These are phyloP conservation scores for Trichogramma evanescens DNA, from an alignment of 2,888 invertebrate species.

Conservation along the genomic window DNA sequence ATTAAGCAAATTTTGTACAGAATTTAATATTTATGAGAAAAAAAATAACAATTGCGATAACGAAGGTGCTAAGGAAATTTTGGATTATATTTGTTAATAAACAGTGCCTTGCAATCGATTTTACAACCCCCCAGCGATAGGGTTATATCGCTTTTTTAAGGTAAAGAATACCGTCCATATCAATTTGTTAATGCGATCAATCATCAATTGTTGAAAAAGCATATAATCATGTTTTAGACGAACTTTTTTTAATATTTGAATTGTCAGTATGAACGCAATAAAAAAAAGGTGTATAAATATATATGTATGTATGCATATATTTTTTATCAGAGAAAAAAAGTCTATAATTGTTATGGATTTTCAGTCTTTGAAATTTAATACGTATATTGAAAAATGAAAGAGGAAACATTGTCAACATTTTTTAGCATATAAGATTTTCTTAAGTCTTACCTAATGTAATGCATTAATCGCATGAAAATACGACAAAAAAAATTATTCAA, in stretches of 20 bases:
- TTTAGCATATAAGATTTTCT: constrained; percentile 38
- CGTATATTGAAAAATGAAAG: constrained; percentile 19
- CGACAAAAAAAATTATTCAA: constrained; percentile 31
- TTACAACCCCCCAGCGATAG: constrained; percentile 27
- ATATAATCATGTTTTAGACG: constrained; percentile 29
- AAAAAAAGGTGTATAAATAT: constrained; percentile 34
- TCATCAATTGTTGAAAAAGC: constrained; percentile 36
- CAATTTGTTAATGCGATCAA: constrained; percentile 36
- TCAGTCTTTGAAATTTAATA: constrained; percentile 31
- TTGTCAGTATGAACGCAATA: constrained; percentile 24
- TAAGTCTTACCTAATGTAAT: constrained; percentile 33
- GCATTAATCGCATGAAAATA: constrained; percentile 28
- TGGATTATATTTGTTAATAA: too few relatives aligned
- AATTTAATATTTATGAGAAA: not conserved
- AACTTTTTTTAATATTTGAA: constrained; percentile 29
- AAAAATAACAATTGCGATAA: constrained; percentile 17
- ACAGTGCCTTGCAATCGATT: constrained; percentile 31
- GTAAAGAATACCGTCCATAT: constrained; percentile 44
- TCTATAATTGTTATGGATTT: constrained; percentile 43
- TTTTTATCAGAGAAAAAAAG: constrained; percentile 27
- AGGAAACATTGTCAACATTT: constrained; percentile 21
- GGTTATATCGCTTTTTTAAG: constrained; percentile 31
- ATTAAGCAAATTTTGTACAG: constrained; percentile 8
- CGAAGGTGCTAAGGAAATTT: constrained; percentile 35
- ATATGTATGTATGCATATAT: constrained; percentile 32